A percentile compares a stretch with the other conserved stretches of the same genome.
These are phyloP conservation scores for Ardeotis arabs DNA, from an alignment of 2,113 vertebrate genomes.

Conservation along the genomic window DNA sequence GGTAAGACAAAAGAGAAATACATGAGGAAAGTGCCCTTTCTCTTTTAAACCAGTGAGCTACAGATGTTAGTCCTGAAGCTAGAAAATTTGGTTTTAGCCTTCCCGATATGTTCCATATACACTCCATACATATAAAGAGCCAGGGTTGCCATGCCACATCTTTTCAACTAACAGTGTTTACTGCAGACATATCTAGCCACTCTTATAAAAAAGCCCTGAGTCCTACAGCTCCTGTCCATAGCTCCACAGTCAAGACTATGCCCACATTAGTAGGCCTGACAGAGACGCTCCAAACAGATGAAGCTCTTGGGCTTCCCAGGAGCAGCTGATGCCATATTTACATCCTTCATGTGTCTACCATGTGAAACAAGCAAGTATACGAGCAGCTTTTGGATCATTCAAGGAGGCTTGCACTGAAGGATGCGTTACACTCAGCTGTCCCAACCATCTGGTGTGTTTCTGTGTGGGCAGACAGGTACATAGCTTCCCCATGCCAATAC, in stretches of 20 bases:
- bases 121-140: not conserved
- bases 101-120: not conserved
- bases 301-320: not conserved
- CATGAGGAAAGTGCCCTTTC: not conserved
- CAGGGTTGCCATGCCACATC: not conserved
- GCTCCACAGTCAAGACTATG: not conserved
- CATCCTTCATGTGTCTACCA: not conserved
- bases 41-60: not conserved
- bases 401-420: not conserved
- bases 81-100: not conserved
- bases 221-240: not conserved
- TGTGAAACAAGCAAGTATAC: not conserved
- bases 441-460: not conserved
- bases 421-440: not conserved
- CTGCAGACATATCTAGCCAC: not conserved
- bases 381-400: not conserved
- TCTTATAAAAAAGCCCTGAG: not conserved
- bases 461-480: not conserved
- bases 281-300: not conserved
- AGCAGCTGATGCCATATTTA: not conserved
- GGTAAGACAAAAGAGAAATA: not conserved
- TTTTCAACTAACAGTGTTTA: not conserved
- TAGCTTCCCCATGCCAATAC: not conserved
- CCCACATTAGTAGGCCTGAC: not conserved
- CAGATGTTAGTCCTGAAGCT: not conserved